These are phyloP conservation scores for Drosophila varians DNA, from an alignment of 1,140 invertebrate genomes.

Conservation along the genomic window DNA sequence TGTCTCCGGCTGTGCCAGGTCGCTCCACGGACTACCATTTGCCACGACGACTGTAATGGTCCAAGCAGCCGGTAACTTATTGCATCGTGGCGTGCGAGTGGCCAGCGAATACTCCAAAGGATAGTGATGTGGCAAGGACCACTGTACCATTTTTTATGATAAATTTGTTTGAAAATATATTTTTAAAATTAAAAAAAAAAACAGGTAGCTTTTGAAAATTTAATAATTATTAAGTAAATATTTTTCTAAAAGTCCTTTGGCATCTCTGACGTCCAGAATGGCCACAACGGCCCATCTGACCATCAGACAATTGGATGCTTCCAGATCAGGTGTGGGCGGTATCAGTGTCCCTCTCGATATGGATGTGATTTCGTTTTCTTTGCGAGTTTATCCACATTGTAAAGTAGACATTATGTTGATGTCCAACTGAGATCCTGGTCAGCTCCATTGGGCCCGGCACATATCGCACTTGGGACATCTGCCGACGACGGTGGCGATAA, in stretches of 20 bases:
- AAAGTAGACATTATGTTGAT: constrained; percentile 82
- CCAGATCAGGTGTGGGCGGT: constrained; percentile 13
- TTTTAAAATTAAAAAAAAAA: too few species aligned
- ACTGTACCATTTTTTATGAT: background rate
- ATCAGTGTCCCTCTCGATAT: constrained; percentile 41
- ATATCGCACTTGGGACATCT: constrained; percentile 77
- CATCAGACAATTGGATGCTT: constrained; percentile 49
- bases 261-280: constrained; percentile 11
- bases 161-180: too few species aligned
- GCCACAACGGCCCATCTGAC: constrained; percentile 6
- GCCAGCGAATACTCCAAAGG: constrained; percentile 42
- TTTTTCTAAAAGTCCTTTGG: background rate
- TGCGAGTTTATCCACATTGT: constrained; percentile 75
- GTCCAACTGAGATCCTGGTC: constrained; percentile 29
- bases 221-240: too few species aligned
- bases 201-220: too few species aligned
- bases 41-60: constrained; percentile 60
- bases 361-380: constrained; percentile 76
- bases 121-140: background rate
- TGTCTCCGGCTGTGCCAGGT: constrained; percentile 67
- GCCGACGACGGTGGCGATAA: constrained; percentile 65
- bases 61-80: constrained; percentile 69
- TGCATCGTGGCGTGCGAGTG: constrained; percentile 74
- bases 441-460: constrained; percentile 29
- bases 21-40: constrained; percentile 28